phyloP scores from a whole-genome alignment of 2,113 vertebrate genomes.

The Puma concolor region DNA sequence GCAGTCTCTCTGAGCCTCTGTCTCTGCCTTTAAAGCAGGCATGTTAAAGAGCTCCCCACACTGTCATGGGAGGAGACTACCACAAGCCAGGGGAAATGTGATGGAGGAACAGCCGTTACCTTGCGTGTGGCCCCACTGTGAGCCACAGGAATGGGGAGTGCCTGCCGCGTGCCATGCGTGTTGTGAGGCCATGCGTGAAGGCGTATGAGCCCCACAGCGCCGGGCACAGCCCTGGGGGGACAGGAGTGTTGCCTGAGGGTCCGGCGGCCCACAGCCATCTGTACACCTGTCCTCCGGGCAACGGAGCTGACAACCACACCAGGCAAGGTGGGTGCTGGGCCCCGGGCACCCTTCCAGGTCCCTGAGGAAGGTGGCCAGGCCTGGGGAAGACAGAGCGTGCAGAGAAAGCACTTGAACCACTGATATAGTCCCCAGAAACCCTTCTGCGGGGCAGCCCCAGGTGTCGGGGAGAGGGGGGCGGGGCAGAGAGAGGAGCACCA shows the following conservation, averaged over 20 bases:
- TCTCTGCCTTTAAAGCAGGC: no score
- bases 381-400: neutral
- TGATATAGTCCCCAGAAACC: neutral
- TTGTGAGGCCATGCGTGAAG: neutral
- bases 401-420: neutral
- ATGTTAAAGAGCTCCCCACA: neutral
- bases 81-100: neutral
- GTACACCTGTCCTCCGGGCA: rapidly evolving
- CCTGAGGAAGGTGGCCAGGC: rapidly evolving
- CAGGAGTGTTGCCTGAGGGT: neutral
- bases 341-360: neutral
- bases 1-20: neutral
- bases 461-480: rapidly evolving
- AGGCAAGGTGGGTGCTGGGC: neutral
- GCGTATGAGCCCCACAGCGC: neutral
- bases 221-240: neutral
- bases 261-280: rapidly evolving
- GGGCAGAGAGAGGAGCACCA: neutral
- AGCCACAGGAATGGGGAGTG: neutral
- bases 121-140: neutral
- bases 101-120: neutral
- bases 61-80: neutral
- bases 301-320: neutral
- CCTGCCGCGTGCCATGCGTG: rapidly evolving
- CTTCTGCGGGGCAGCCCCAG: neutral